Base-by-base conservation (phyloP, 1,140 invertebrate genomes). In the Potamilus streckersoni region DNA sequence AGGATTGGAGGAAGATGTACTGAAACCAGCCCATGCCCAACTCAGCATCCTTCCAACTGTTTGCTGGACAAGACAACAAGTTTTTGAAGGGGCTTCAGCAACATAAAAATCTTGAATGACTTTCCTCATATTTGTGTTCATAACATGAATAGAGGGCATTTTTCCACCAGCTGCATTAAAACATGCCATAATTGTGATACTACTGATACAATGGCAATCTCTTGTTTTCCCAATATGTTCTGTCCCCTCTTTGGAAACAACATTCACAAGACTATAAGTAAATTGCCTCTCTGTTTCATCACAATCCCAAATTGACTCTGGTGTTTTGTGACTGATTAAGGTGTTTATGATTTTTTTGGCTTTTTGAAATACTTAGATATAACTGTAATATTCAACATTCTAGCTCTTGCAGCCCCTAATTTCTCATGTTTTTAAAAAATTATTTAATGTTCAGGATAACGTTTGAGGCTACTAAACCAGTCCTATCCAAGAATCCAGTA, bases 1-100 rank as follows among this genome's bases (percentile, higher is more conserved):
- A 74, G 57, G 78, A 15, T 69, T 73, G 66, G 2, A 82, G 65
- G 61, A 79, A 84, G 5, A 84, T 73, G 15, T 79, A 20, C 19
- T 64, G 15, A 69, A 82, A 84, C 80, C 82, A 82, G 55, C 60
- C 13, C 20, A 62, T 61, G 17, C 74, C 77, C 1, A 74, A 14
- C 13, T 72, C 49, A n/a, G 79, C 72, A 19, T 27, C 68, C 71
- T 76, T 76, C 74, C 77, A 79, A 38, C 57, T 57, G 23, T 74
- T 74, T 69, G 31, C 65, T 55, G 61, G 59, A 49, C 13, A 61
- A 14, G 73, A 2, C 38, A 2, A 38, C 38, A 38, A 38, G 38
- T 38, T 4, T 59, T 31, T 15, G 58, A 11, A 49, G 60, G 0
- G 17, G 61, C 27, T 11, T 27, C 20, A n/a, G 31, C 60, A 64